Evolutionary conservation across 64 coral and sea anemone species (phyloP), one percentile per base, ranked within the genome.

Genomic region (Montipora sp.): DNA sequence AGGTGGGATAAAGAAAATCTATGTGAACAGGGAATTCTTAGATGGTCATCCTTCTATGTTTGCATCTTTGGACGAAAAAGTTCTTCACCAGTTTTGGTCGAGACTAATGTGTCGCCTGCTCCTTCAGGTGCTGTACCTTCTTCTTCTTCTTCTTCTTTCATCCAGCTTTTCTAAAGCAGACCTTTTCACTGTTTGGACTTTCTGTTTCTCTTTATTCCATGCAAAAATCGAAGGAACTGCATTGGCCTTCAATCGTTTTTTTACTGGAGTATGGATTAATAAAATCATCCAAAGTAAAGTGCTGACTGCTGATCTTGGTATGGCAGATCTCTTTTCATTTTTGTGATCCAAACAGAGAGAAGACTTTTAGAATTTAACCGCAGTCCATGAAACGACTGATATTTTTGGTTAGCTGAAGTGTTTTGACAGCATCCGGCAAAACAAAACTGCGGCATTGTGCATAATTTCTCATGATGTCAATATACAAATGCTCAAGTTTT

Each of bases 221-320:
- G 85, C 47, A 81, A 94, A 94, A 9, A 89, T 81, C 43, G 84
- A 94, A 44, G 92, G 85, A 46, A 94, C 85, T 88, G 85, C 92
- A 65, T 66, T 53, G 19, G 7, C 50, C 69, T 88, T 94, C 16
- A 94, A 72, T 77, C 92, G 78, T 60, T 66, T 80, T 77, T 83
- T 89, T 27, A 9, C 21, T 44, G 6, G 93, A 48, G 59, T 58
- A 76, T 15, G 92, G 92, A 81, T 94, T 94, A 10, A 89, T 24
- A 60, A 83, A 94, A 48, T 94, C 87, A 0, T 73, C 75, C 2
- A 5, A 2, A 36, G 48, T 5, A 79, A 94, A 94, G 80, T 94
- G 93, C n/a, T 68, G 72, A 75, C 93, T 77, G 19, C 93, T 90
- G 13, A 90, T 94, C 60, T 95, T 90, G 0, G 69, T 55, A 27